Conservation (phyloP, 2,113 vertebrate species). For the Tachycineta bicolor region DNA sequence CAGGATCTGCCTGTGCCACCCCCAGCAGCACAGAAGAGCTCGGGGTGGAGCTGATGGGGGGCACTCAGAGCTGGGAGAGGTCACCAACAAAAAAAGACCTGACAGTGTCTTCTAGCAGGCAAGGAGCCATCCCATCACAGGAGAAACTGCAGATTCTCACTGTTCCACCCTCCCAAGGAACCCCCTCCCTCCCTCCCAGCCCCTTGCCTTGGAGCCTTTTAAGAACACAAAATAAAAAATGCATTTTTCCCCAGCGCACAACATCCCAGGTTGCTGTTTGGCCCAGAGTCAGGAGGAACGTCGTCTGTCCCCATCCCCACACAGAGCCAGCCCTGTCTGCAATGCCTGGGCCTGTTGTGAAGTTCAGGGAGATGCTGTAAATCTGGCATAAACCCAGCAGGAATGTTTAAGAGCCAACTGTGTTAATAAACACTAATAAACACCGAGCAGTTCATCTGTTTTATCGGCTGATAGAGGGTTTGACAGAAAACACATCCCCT, state of each 20-base stretch:
- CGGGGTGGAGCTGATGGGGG: accelerated
- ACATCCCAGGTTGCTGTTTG: background rate
- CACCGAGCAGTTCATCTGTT: background rate
- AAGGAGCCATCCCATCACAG: accelerated
- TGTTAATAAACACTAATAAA: background rate
- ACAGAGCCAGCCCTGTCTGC: accelerated
- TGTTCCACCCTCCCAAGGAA: background rate
- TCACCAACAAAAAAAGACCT: background rate
- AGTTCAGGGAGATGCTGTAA: background rate
- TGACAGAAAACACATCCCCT: background rate
- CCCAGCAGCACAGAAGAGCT: background rate
- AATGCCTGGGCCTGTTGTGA: accelerated
- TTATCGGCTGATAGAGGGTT: background rate
- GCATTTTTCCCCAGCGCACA: background rate
- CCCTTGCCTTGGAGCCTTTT: background rate
- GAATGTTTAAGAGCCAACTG: background rate
- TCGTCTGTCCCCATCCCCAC: accelerated
- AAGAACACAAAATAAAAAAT: background rate
- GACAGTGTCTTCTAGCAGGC: background rate
- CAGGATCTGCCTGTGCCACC: background rate
- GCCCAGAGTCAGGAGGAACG: background rate
- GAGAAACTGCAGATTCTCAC: background rate
- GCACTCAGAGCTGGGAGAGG: background rate
- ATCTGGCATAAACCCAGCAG: background rate
- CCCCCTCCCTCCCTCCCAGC: background rate